These are phyloP conservation scores for Pocillopora meandrina DNA, from an alignment of 92 coral and sea anemone genomes.

Conservation along the genomic window DNA sequence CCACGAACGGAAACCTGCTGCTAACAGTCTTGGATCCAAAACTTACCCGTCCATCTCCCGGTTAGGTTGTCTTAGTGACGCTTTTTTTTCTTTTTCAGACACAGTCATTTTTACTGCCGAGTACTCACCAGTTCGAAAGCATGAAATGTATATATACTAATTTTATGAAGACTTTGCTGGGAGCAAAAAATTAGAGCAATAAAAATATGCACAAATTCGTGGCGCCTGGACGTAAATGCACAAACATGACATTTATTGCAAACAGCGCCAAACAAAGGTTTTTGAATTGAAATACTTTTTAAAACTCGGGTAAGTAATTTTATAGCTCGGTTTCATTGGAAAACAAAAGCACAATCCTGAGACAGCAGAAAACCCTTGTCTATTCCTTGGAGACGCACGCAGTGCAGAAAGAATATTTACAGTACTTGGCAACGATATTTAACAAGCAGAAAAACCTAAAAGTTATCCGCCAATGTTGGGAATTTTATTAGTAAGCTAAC, in stretches of 20 bases:
- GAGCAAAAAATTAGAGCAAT: not conserved
- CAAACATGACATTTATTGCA: slow-evolving; percentile 21
- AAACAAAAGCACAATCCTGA: not conserved
- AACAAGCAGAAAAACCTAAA: not conserved
- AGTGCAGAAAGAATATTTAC: not conserved
- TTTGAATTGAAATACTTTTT: not conserved
- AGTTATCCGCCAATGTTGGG: not conserved
- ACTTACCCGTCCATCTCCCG: slow-evolving; percentile 38
- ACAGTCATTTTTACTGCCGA: not conserved
- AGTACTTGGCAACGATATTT: slow-evolving; percentile 25
- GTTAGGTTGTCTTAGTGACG: not conserved
- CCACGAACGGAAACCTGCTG: slow-evolving; percentile 46
- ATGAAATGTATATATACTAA: not conserved
- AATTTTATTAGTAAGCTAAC: not conserved
- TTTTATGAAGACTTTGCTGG: not conserved
- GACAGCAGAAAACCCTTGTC: not conserved
- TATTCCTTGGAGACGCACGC: not conserved
- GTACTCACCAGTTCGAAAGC: not conserved
- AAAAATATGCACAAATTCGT: slow-evolving; percentile 30
- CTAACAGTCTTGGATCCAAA: not conserved
- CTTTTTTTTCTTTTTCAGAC: not conserved
- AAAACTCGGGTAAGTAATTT: not conserved
- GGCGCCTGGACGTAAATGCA: slow-evolving; percentile 11
- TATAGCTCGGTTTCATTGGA: not conserved
- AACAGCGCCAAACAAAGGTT: not conserved